A percentile compares a stretch with the other conserved stretches of the same genome.
phyloP scores from a whole-genome alignment of 2,888 invertebrate species.

The Nipponacmea schrenckii region DNA sequence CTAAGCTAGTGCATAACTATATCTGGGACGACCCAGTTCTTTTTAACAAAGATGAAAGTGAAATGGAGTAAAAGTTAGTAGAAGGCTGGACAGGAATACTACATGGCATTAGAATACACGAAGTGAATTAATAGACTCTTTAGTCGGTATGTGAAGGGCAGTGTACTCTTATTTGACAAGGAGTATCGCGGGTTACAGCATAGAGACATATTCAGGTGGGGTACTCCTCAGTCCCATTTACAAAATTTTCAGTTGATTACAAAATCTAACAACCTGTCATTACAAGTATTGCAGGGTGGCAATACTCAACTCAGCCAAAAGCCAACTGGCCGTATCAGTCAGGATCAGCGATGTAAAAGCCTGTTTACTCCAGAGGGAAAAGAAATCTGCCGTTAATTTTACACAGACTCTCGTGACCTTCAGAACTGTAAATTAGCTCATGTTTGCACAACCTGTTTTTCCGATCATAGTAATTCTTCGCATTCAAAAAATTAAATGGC shows the following conservation, averaged over 20 bases:
- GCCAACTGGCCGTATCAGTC: neutral
- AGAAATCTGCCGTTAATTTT: conserved; percentile 24
- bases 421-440: conserved; percentile 20
- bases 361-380: conserved; percentile 20
- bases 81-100: neutral
- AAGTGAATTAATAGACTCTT: conserved; percentile 15
- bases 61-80: neutral
- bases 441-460: conserved; percentile 17
- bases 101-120: conserved; percentile 13
- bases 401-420: conserved; percentile 17
- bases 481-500: conserved; percentile 13
- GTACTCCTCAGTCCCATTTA: conserved; percentile 4
- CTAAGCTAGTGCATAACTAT: neutral
- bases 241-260: conserved; percentile 23
- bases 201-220: conserved; percentile 21
- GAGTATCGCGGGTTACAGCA: conserved; percentile 20
- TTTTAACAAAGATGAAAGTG: neutral
- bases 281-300: neutral
- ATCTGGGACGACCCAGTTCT: neutral
- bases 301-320: neutral
- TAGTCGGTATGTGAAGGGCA: conserved; percentile 16
- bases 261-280: conserved; percentile 11
- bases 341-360: conserved; percentile 9
- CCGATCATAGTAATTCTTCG: neutral
- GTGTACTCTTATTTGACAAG: conserved; percentile 25